A percentile compares a stretch with the other conserved stretches of the same genome.
phyloP scores from a whole-genome alignment of 2,113 vertebrate species.

The Phainopepla nitens region DNA sequence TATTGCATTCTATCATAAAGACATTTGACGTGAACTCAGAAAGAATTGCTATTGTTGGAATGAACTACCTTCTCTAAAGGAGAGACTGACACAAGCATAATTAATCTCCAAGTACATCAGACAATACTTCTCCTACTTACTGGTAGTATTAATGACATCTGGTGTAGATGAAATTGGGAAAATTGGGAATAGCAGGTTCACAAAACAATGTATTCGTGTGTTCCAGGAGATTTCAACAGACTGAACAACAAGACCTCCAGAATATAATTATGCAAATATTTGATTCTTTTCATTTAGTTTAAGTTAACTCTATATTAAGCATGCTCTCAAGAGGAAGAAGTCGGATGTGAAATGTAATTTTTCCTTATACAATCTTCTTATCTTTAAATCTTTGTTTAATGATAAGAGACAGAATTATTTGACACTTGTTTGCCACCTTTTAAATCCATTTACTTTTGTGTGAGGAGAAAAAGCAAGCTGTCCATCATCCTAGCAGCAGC shows the following conservation, averaged over 20 bases:
- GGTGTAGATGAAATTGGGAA: slow-evolving; percentile 17
- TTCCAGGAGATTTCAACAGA: slow-evolving; percentile 44
- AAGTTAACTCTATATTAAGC: slow-evolving; percentile 16
- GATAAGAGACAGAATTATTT: background rate
- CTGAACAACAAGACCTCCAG: slow-evolving; percentile 20
- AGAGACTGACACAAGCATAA: slow-evolving; percentile 20
- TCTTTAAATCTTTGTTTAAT: background rate
- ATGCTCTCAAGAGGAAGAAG: background rate
- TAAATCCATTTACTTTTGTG: background rate
- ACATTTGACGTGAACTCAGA: slow-evolving; percentile 15
- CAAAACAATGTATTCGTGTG: background rate
- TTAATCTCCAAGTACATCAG: slow-evolving; percentile 47
- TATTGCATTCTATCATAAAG: slow-evolving; percentile 9
- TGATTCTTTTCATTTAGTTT: slow-evolving; percentile 37
- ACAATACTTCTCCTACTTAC: slow-evolving; percentile 29
- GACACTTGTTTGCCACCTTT: background rate
- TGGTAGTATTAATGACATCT: slow-evolving; percentile 45
- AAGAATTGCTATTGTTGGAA: slow-evolving; percentile 15
- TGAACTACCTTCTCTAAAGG: background rate
- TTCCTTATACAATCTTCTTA: background rate
- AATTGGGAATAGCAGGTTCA: slow-evolving; percentile 32
- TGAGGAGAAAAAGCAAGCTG: background rate
- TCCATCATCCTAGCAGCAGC: background rate
- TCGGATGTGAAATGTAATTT: background rate
- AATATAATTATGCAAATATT: slow-evolving; percentile 57